These are phyloP conservation scores for Sialia sialis DNA, from an alignment of 2,113 vertebrate genomes.

Conservation along the genomic window DNA sequence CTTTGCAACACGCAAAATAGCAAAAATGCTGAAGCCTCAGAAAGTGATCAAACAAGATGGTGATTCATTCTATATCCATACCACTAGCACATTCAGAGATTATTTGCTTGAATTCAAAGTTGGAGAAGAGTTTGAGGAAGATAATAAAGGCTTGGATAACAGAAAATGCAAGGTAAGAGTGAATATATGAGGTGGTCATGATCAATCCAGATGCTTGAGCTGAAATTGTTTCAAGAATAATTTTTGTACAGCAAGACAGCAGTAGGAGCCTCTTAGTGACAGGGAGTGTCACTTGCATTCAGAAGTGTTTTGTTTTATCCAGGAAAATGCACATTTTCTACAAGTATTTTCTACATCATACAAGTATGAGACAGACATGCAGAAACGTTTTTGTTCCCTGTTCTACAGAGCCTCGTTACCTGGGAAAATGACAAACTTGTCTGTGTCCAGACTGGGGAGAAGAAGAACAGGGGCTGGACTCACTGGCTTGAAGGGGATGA, in stretches of 20 bases:
- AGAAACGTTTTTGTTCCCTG: neutral
- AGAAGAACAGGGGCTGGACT: constrained; percentile 84
- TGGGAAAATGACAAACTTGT: constrained; percentile 83
- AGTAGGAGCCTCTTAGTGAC: neutral
- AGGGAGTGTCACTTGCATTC: neutral
- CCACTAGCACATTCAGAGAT: constrained; percentile 77
- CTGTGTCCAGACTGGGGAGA: constrained; percentile 86
- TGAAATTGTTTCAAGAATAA: neutral
- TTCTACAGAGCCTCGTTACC: constrained; percentile 76
- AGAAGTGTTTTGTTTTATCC: neutral
- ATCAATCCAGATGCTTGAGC: neutral
- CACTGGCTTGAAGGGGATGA: constrained; percentile 86
- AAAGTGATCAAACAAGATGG: constrained; percentile 83
- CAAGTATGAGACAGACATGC: neutral
- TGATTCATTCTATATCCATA: constrained; percentile 78
- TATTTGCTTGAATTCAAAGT: constrained; percentile 80
- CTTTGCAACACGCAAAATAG: constrained; percentile 78
- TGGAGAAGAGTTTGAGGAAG: constrained; percentile 84
- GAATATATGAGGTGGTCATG: neutral
- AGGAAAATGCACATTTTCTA: neutral
- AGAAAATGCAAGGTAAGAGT: constrained; percentile 81
- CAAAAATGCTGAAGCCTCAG: constrained; percentile 77
- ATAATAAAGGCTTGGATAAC: constrained; percentile 85
- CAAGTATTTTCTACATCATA: neutral
- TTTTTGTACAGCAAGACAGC: neutral